phyloP scores from a whole-genome alignment of 2,113 vertebrate genomes.

The Ageneiosus marmoratus region DNA sequence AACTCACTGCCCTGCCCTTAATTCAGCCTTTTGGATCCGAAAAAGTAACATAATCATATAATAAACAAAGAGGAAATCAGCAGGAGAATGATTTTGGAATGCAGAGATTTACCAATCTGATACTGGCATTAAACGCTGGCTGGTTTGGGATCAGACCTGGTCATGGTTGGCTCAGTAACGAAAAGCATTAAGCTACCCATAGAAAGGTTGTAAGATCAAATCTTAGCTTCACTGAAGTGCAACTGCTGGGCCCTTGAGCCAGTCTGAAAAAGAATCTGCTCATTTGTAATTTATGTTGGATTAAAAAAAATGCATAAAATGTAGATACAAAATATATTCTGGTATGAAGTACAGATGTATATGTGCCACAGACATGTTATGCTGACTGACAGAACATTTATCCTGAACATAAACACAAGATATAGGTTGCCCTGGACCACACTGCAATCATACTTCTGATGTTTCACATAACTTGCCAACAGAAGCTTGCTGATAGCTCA shows the following conservation, averaged over 20 bases:
- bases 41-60: slow-evolving; percentile 22
- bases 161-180: neutral
- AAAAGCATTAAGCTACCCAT: neutral
- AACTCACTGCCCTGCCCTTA: slow-evolving; percentile 15
- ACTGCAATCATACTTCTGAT: neutral
- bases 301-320: neutral
- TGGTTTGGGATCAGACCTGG: neutral
- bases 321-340: neutral
- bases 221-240: neutral
- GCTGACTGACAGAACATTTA: neutral
- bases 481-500: neutral
- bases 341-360: neutral
- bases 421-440: neutral
- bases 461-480: neutral
- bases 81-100: neutral
- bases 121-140: neutral
- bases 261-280: neutral
- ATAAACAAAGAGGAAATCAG: slow-evolving; percentile 11
- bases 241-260: neutral
- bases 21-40: slow-evolving; percentile 32
- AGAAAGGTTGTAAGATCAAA: neutral
- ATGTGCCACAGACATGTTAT: too few species aligned
- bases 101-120: neutral
- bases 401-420: neutral
- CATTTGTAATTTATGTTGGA: neutral